Evolutionary conservation across 2,888 invertebrate species (phyloP), one percentile per base, ranked within the genome.

Genomic region (Apotomis capreana): DNA sequence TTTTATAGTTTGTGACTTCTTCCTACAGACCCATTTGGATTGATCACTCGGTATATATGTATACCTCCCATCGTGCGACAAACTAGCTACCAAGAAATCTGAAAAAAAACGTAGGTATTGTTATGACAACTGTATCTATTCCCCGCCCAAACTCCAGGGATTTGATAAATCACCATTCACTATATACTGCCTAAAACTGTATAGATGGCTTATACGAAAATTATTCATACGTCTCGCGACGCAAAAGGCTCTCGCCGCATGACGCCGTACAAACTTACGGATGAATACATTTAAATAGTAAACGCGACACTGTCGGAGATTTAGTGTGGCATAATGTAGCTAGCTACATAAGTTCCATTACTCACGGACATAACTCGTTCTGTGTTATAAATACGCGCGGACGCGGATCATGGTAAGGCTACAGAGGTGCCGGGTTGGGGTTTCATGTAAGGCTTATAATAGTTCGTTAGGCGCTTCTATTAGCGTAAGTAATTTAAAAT

Each of bases 251-350:
- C 91, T 87, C 91, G 81, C 91, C 78, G 87, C 90, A 89, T 91
- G 92, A 91, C 90, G 91, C 87, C 85, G 90, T 89, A 88, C 90
- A 90, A 89, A 86, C 88, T 89, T 83, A 80, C 83, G 87, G 90
- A 92, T 91, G 92, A 93, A 92, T 92, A 93, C 91, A 92, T 93
- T 92, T 92, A 92, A 93, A 92, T 92, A 93, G 92, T 90, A 90
- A 93, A 90, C 84, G 89, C 87, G 90, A 89, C 89, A 89, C 88
- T 87, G 84, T 81, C 78, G 84, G 85, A 88, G 90, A 92, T 93
- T 91, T 93, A 92, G 84, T 87, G 84, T 82, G 83, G 87, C 86
- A 89, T 91, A 91, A 91, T 91, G 89, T 87, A 85, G 84, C 84
- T 78, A 83, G 78, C 84, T 87, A 90, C 89, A 89, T 90, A 90